Evolutionary conservation across 2,888 invertebrate species (phyloP).

Genomic region (Cerceris ruficornis): DNA sequence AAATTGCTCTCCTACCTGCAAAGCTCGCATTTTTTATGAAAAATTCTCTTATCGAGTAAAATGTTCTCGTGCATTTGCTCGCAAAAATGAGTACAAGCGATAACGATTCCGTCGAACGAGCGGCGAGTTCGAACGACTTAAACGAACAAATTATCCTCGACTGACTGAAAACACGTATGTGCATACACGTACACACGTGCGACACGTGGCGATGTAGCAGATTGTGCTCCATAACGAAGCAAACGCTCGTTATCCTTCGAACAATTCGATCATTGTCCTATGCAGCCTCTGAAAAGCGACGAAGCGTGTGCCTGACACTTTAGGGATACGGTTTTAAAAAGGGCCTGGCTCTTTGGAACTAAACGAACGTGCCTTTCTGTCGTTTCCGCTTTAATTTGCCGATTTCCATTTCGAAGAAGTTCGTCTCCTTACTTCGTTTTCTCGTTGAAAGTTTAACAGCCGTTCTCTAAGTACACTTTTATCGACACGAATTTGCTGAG

Average conservation of each 20-base stretch:
- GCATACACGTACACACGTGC: conserved; percentile 37
- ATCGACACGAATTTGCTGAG: too few species aligned
- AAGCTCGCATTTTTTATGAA: not conserved
- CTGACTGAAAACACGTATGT: conserved; percentile 38
- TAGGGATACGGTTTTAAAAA: conserved; percentile 18
- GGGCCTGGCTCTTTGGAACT: conserved; percentile 20
- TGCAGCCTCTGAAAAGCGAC: conserved; percentile 32
- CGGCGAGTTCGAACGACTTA: conserved; percentile 33
- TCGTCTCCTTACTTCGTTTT: not conserved
- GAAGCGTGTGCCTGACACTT: conserved; percentile 34
- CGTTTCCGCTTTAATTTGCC: not conserved
- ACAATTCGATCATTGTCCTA: conserved; percentile 62
- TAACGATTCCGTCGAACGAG: conserved; percentile 38
- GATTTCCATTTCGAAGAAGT: not conserved
- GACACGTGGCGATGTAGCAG: conserved; percentile 66
- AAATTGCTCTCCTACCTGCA: not conserved
- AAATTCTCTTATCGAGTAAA: not conserved
- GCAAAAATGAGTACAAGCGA: conserved; percentile 9
- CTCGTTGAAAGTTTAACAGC: not conserved
- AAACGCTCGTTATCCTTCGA: conserved; percentile 64
- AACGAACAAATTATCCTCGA: conserved; percentile 21
- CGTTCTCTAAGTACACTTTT: too few species aligned
- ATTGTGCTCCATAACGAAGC: conserved; percentile 67
- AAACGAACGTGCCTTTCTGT: conserved; percentile 15
- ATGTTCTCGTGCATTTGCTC: not conserved